Conservation (phyloP, 2,797 vertebrate genomes). For the Aphelocoma californica region DNA sequence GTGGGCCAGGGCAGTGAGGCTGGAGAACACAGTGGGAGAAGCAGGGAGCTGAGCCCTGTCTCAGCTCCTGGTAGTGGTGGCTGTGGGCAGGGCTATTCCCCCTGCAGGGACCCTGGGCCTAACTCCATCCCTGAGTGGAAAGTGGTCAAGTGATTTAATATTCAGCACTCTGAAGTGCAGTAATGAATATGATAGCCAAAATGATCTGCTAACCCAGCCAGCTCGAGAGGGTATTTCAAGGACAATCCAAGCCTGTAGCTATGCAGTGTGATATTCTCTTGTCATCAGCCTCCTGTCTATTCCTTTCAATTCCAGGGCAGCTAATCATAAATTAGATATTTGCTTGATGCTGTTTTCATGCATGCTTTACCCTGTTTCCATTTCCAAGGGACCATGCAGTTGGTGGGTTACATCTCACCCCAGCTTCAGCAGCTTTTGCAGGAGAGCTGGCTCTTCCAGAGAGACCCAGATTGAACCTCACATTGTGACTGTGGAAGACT, state of each 20-base stretch:
- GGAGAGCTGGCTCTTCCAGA: not conserved
- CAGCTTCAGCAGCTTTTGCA: not conserved
- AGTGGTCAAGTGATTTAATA: not conserved
- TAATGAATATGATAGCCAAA: not conserved
- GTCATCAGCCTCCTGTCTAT: not conserved
- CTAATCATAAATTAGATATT: not conserved
- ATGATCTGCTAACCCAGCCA: not conserved
- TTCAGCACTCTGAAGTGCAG: not conserved
- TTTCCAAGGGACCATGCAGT: not conserved
- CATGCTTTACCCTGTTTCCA: not conserved
- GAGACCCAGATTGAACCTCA: not conserved
- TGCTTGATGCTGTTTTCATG: not conserved
- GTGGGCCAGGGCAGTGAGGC: not conserved
- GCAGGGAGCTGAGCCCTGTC: not conserved
- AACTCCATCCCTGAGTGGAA: not conserved
- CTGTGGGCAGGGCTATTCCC: not conserved
- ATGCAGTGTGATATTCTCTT: not conserved
- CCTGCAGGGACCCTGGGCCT: not conserved
- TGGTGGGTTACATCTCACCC: not conserved
- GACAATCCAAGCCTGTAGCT: not conserved
- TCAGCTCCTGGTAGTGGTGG: not conserved
- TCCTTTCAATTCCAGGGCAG: not conserved
- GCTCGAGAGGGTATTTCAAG: not conserved
- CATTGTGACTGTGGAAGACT: not conserved
- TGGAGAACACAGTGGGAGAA: fast-evolving